Evolutionary conservation across 2,797 vertebrate genomes (phyloP).

Genomic region (Spinus olivaceus): DNA sequence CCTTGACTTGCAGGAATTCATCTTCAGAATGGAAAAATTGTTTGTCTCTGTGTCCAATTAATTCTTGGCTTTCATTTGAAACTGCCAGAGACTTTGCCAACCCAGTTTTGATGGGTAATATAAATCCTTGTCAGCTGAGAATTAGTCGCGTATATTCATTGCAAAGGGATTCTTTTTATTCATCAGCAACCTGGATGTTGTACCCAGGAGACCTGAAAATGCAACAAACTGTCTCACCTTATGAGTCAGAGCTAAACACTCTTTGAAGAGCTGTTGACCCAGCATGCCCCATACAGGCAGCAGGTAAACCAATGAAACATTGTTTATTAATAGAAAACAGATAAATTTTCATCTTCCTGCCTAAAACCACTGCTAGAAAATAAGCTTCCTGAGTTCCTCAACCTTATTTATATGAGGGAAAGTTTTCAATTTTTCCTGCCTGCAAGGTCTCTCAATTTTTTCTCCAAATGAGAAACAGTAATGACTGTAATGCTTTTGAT

Average conservation of each 20-base stretch:
- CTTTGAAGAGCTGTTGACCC: not conserved
- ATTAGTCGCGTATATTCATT: not conserved
- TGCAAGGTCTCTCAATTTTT: not conserved
- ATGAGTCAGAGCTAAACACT: not conserved
- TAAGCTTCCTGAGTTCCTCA: not conserved
- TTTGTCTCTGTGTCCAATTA: slow-evolving; percentile 29
- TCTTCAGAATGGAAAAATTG: not conserved
- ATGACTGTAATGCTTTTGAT: not conserved
- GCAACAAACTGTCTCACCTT: not conserved
- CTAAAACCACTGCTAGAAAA: not conserved
- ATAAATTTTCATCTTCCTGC: not conserved
- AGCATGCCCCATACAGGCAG: not conserved
- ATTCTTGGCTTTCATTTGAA: slow-evolving; percentile 41
- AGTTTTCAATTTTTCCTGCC: not conserved
- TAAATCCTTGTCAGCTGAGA: not conserved
- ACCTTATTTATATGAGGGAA: not conserved
- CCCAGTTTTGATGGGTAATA: not conserved
- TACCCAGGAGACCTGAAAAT: not conserved
- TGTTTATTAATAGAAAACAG: not conserved
- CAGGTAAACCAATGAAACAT: not conserved
- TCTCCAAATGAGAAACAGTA: not conserved
- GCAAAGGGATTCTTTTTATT: not conserved
- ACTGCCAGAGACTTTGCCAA: slow-evolving; percentile 2
- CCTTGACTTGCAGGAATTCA: slow-evolving; percentile 12
- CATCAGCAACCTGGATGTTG: not conserved